Evolutionary conservation across 2,888 invertebrate species (phyloP).

Genomic region (Drosophila mimetica): DNA sequence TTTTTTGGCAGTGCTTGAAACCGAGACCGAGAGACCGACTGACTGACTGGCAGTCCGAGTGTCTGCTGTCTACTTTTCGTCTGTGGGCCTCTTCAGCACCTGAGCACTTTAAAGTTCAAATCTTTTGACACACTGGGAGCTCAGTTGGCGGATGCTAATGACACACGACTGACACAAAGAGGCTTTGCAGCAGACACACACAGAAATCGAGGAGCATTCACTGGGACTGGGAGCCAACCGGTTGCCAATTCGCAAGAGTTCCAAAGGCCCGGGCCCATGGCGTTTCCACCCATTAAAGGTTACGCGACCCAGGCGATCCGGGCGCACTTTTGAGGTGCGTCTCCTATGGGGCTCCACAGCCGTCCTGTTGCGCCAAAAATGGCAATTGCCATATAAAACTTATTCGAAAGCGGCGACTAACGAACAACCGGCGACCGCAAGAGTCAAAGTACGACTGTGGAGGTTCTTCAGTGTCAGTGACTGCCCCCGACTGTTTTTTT

Average conservation of each 20-base stretch:
- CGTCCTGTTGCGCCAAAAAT: conserved; percentile 55
- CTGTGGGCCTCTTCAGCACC: conserved; percentile 51
- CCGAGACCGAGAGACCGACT: conserved; percentile 20
- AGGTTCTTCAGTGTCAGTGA: conserved; percentile 48
- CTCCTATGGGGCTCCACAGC: conserved; percentile 69
- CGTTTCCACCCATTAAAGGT: conserved; percentile 64
- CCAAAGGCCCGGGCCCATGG: conserved; percentile 22
- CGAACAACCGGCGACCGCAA: conserved; percentile 49
- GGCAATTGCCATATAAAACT: conserved; percentile 46
- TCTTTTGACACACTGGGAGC: conserved; percentile 66
- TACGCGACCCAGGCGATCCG: conserved; percentile 45
- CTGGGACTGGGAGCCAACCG: conserved; percentile 23
- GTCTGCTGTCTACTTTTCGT: conserved; percentile 31
- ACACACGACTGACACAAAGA: conserved; percentile 65
- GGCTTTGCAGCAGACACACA: conserved; percentile 54
- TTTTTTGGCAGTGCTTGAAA: conserved; percentile 7
- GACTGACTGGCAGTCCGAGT: conserved; percentile 33
- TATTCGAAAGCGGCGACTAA: conserved; percentile 33
- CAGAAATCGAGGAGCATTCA: conserved; percentile 10
- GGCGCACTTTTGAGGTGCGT: conserved; percentile 72
- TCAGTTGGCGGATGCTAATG: conserved; percentile 46
- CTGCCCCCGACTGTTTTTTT: conserved; percentile 37
- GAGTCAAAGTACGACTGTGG: conserved; percentile 72
- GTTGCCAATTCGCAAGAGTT: conserved; percentile 39
- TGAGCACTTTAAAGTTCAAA: conserved; percentile 74